Conservation (phyloP, 1,140 invertebrate genomes). For the Asbolus verrucosus region DNA sequence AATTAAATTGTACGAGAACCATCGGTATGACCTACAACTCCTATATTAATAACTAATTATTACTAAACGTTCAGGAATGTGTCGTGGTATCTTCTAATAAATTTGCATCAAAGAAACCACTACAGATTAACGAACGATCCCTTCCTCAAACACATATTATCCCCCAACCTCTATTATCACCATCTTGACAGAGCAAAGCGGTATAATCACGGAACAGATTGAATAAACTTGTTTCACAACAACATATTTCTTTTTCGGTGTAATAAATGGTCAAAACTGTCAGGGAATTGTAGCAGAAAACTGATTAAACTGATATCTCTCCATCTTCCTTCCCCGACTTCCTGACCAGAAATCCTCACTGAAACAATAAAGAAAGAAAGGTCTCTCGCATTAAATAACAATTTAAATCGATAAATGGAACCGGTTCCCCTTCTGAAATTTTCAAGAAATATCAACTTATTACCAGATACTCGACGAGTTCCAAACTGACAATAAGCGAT, state of each 20-base stretch:
- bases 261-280: slow-evolving; percentile 1
- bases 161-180: neutral
- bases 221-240: slow-evolving; percentile 4
- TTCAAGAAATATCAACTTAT: neutral
- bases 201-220: slow-evolving; percentile 6
- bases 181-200: neutral
- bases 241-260: neutral
- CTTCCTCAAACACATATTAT: neutral
- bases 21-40: too few relatives aligned
- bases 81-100: too few relatives aligned
- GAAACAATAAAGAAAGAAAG: neutral
- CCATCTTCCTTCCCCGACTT: neutral
- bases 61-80: too few relatives aligned
- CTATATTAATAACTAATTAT: too few relatives aligned
- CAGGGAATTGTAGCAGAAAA: neutral
- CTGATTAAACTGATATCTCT: slow-evolving; percentile 7
- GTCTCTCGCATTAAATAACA: neutral
- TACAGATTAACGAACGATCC: too few relatives aligned
- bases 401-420: too few relatives aligned
- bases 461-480: too few relatives aligned
- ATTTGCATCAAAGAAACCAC: too few relatives aligned
- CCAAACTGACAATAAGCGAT: neutral
- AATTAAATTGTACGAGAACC: too few relatives aligned
- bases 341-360: neutral
- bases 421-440: neutral